A percentile compares a stretch with the other conserved stretches of the same genome.
Evolutionary conservation across 2,888 invertebrate genomes (phyloP).

Genomic region (Euplexia lucipara): DNA sequence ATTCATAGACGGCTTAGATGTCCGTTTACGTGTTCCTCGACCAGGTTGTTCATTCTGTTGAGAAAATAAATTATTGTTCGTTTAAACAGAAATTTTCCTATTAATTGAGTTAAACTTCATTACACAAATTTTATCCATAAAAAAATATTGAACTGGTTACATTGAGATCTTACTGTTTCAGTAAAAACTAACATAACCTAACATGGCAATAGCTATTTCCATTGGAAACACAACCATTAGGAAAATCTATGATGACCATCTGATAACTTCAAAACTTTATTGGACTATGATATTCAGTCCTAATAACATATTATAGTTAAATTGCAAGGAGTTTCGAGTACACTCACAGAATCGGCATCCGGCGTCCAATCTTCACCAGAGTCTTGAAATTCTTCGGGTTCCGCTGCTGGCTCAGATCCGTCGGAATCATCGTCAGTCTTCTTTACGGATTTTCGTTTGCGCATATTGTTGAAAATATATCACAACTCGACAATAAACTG

Average conservation of each 20-base stretch:
- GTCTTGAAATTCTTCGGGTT: conserved; percentile 90
- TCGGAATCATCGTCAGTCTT: conserved; percentile 87
- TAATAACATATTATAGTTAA: conserved; percentile 9
- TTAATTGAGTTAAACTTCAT: background rate
- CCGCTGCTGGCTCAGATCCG: conserved; percentile 84
- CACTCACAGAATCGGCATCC: conserved; percentile 87
- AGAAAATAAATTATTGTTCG: conserved; percentile 1
- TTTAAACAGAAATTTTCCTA: no score
- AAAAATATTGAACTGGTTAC: no score
- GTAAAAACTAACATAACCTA: conserved; percentile 50
- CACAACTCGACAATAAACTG: conserved; percentile 46
- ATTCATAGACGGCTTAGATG: conserved; percentile 78
- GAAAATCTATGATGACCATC: background rate
- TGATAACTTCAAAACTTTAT: background rate
- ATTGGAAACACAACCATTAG: background rate
- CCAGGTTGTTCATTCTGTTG: conserved; percentile 81
- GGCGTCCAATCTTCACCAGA: conserved; percentile 91
- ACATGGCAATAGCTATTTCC: conserved; percentile 17
- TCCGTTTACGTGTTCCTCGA: conserved; percentile 82
- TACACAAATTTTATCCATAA: background rate
- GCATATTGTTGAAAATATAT: conserved; percentile 74
- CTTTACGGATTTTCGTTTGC: conserved; percentile 88
- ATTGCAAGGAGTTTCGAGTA: conserved; percentile 9
- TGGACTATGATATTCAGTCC: background rate
- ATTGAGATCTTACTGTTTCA: background rate